A percentile compares a stretch with the other conserved stretches of the same genome.
Conservation (phyloP, 2,888 invertebrate genomes). For the Ophraella communa region DNA sequence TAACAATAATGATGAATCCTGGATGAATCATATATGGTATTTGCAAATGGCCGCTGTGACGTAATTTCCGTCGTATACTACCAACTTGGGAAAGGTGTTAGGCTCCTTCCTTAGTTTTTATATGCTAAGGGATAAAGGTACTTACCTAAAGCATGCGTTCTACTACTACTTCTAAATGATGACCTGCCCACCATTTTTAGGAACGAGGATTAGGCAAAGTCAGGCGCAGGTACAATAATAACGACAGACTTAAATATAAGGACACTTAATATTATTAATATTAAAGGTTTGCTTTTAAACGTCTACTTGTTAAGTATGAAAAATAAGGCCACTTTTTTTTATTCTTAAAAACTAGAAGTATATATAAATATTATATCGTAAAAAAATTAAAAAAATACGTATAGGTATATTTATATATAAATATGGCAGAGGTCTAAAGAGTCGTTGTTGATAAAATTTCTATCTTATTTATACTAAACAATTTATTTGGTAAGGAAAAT, state of each 20-base stretch:
- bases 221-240: constrained; percentile 44
- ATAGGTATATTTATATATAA: constrained; percentile 41
- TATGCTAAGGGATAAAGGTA: constrained; percentile 10
- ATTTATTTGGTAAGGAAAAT: constrained; percentile 23
- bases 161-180: constrained; percentile 54
- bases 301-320: constrained; percentile 43
- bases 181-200: constrained; percentile 55
- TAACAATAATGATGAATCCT: too few relatives aligned
- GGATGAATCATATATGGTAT: too few relatives aligned
- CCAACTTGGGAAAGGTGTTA: too few relatives aligned
- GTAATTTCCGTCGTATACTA: too few relatives aligned
- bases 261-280: constrained; percentile 45
- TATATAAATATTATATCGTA: constrained; percentile 34
- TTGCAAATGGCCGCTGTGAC: too few relatives aligned
- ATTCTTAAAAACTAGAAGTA: constrained; percentile 38
- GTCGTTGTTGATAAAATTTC: constrained; percentile 10
- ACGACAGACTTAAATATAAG: constrained; percentile 47
- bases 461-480: constrained; percentile 15
- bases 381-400: constrained; percentile 43
- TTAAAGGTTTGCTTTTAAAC: constrained; percentile 6
- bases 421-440: constrained; percentile 51
- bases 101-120: too few relatives aligned
- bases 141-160: constrained; percentile 55
- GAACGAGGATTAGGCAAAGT: constrained; percentile 39
- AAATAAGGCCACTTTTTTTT: constrained; percentile 49